A percentile compares a stretch with the other conserved stretches of the same genome.
phyloP scores from a whole-genome alignment of 2,888 invertebrate species.

The Parnassius smintheus region DNA sequence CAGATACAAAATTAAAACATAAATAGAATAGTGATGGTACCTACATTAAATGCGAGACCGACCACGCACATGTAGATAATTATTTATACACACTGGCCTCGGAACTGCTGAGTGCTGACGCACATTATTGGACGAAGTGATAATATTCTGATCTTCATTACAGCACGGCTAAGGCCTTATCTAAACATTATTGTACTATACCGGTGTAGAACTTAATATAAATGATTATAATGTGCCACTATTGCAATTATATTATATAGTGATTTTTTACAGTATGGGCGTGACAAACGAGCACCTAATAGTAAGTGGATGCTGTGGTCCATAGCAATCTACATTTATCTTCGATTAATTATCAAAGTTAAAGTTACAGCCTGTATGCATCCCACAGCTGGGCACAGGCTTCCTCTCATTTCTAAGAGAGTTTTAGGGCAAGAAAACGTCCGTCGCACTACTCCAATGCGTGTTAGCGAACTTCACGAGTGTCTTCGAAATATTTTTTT shows the following conservation, averaged over 20 bases:
- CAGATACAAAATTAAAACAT: background rate
- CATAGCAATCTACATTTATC: too few relatives aligned
- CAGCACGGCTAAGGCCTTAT: conserved; percentile 34
- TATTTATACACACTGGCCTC: background rate
- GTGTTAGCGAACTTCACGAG: too few relatives aligned
- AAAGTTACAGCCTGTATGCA: too few relatives aligned
- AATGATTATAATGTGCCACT: conserved; percentile 21
- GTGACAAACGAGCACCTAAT: too few relatives aligned
- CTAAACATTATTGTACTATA: conserved; percentile 28
- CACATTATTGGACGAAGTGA: conserved; percentile 29
- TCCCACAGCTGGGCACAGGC: too few relatives aligned
- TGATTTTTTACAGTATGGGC: too few relatives aligned
- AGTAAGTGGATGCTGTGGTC: too few relatives aligned
- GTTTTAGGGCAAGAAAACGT: too few relatives aligned
- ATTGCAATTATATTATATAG: conserved; percentile 15
- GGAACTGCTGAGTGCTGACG: conserved; percentile 1
- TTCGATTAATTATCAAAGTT: too few relatives aligned
- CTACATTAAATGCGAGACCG: background rate
- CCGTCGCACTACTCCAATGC: too few relatives aligned
- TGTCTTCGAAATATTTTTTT: too few relatives aligned
- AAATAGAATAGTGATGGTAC: background rate
- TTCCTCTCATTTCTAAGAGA: too few relatives aligned
- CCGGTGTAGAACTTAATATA: conserved; percentile 5
- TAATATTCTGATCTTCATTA: conserved; percentile 37
- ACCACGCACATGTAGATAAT: background rate